These are phyloP conservation scores for Geodia barretti DNA, from an alignment of 37 sponge, comb jelly and placozoan species.

Conservation along the genomic window DNA sequence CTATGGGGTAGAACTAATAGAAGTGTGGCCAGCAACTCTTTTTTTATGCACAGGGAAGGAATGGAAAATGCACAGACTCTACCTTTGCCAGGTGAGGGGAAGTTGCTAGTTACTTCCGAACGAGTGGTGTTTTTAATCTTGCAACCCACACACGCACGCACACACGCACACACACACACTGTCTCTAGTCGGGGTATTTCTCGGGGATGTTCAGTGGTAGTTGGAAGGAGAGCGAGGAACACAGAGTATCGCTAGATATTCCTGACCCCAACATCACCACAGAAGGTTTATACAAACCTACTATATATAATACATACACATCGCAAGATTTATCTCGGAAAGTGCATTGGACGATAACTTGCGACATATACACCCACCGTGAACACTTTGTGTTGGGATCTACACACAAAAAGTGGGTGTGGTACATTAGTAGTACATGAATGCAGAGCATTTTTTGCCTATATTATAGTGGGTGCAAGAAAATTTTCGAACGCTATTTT, in stretches of 20 bases:
- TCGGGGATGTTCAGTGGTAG: slow-evolving; percentile 79
- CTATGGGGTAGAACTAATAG: no score
- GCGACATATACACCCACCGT: no score
- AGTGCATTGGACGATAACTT: no score
- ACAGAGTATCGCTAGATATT: slow-evolving; percentile 48
- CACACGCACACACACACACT: no score
- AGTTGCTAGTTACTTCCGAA: no score
- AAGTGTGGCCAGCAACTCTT: no score
- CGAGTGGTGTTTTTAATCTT: no score
- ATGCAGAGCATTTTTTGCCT: no score
- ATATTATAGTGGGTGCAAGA: no score
- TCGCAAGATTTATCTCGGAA: background rate
- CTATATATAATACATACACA: no score
- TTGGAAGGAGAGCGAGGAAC: slow-evolving; percentile 66
- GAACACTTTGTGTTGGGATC: background rate
- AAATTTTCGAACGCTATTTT: no score
- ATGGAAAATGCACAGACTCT: slow-evolving; percentile 77
- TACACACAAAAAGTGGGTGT: background rate
- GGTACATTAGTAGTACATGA: background rate
- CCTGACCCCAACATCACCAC: slow-evolving; percentile 69
- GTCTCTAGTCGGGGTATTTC: slow-evolving; percentile 70
- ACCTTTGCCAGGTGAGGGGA: slow-evolving; percentile 68
- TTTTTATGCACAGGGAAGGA: slow-evolving; percentile 68
- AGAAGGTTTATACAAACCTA: slow-evolving; percentile 41
- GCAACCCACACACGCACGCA: no score